These are phyloP conservation scores for Anoplopoma fimbria DNA, from an alignment of 2,113 vertebrate genomes.

Conservation along the genomic window DNA sequence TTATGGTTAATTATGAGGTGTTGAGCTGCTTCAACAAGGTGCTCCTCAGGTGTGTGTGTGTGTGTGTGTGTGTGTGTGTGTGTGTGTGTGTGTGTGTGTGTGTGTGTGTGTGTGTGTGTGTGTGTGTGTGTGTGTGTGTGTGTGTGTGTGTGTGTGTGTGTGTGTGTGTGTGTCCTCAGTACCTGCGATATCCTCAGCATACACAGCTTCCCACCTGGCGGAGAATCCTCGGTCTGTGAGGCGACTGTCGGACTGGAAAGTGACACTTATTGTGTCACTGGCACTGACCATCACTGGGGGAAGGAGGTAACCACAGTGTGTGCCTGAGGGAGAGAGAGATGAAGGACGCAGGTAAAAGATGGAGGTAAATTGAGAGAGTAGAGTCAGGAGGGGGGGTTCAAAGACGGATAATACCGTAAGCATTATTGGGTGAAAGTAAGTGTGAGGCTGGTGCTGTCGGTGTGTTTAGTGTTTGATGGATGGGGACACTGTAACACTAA, in stretches of 20 bases:
- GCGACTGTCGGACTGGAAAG: constrained; percentile 79
- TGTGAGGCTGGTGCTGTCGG: background rate
- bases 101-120: constrained; percentile 5
- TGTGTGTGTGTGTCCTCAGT: constrained; percentile 33
- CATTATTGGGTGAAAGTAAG: background rate
- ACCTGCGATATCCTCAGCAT: constrained; percentile 84
- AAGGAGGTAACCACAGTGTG: constrained; percentile 79
- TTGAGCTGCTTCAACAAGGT: constrained; percentile 20
- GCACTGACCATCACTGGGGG: constrained; percentile 82
- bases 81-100: background rate
- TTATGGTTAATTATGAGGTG: constrained; percentile 40
- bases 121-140: constrained; percentile 20
- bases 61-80: constrained; percentile 35
- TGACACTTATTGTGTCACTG: constrained; percentile 74
- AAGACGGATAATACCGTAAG: background rate
- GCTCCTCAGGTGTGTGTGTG: constrained; percentile 30
- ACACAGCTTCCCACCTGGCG: constrained; percentile 83
- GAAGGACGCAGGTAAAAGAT: constrained; percentile 2
- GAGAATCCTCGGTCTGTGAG: constrained; percentile 82
- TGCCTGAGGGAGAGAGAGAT: constrained; percentile 67
- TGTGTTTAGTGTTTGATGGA: constrained; percentile 24
- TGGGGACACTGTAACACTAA: background rate
- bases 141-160: background rate
- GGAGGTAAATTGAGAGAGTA: background rate
- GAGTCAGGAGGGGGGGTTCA: background rate